These are phyloP conservation scores for Lamellibrachia luymesi DNA, from an alignment of 1,140 invertebrate genomes.

Conservation along the genomic window DNA sequence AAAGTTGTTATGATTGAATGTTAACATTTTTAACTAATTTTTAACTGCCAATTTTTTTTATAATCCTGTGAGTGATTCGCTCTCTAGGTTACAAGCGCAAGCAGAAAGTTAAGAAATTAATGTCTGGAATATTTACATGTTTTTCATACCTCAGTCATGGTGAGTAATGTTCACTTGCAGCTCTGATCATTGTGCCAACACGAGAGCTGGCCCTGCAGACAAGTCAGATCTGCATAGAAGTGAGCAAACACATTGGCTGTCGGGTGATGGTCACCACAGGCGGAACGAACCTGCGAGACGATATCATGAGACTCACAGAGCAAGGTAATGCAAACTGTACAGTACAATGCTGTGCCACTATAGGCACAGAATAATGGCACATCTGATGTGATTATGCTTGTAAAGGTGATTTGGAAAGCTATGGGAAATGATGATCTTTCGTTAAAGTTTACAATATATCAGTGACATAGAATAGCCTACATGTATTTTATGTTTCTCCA, in stretches of 20 bases:
- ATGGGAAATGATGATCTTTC: no score
- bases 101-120: not conserved
- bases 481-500: no score
- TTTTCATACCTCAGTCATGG: not conserved
- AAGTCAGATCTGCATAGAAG: conserved; percentile 98
- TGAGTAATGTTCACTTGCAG: conserved; percentile 56
- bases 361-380: no score
- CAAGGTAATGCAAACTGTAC: conserved; percentile 62
- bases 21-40: not conserved
- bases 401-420: conserved; percentile 69
- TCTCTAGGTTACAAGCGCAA: not conserved
- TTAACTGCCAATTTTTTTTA: not conserved
- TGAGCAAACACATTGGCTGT: conserved; percentile 75
- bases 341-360: not conserved
- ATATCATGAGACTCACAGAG: conserved; percentile 99
- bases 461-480: no score
- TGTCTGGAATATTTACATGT: not conserved
- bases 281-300: conserved; percentile 96
- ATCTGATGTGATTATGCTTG: conserved; percentile 99
- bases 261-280: conserved; percentile 97
- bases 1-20: not conserved
- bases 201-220: conserved; percentile 98
- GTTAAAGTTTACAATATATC: no score
- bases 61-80: not conserved
- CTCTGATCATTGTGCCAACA: conserved; percentile 97